Conservation (phyloP, 2,888 invertebrate species). For the Hemithea aestivaria region DNA sequence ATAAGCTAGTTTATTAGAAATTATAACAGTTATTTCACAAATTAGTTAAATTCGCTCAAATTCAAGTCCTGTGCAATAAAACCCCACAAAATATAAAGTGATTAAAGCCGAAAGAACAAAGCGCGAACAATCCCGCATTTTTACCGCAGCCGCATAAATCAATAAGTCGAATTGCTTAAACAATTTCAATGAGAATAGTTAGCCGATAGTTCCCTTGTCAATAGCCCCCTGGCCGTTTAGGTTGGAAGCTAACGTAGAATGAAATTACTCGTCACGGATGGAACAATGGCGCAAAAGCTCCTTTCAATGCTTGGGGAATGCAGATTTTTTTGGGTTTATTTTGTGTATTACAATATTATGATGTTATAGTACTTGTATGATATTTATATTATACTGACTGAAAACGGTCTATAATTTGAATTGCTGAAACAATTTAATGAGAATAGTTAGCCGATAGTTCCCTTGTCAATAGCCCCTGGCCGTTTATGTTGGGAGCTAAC, state of each 20-base stretch:
- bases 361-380: too few relatives aligned
- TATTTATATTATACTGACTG: too few relatives aligned
- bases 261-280: too few relatives aligned
- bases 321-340: too few relatives aligned
- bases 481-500: constrained; percentile 10
- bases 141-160: constrained; percentile 26
- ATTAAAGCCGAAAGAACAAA: constrained; percentile 9
- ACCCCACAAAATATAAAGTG: constrained; percentile 2
- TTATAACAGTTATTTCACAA: too few relatives aligned
- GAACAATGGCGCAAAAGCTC: too few relatives aligned
- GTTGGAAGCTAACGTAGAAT: constrained; percentile 1
- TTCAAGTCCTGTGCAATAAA: not conserved
- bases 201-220: constrained; percentile 40
- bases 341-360: too few relatives aligned
- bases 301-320: too few relatives aligned
- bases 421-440: constrained; percentile 63
- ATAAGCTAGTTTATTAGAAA: too few relatives aligned
- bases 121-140: constrained; percentile 15
- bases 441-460: constrained; percentile 53
- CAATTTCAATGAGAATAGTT: constrained; percentile 68
- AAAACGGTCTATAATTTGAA: constrained; percentile 32
- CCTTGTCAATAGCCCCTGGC: constrained; percentile 36
- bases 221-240: constrained; percentile 28
- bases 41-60: not conserved
- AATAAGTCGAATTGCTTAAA: constrained; percentile 44